A percentile compares a stretch with the other conserved stretches of the same genome.
phyloP scores from a whole-genome alignment of 2,888 invertebrate genomes.

The Sarcophaga rosellei region DNA sequence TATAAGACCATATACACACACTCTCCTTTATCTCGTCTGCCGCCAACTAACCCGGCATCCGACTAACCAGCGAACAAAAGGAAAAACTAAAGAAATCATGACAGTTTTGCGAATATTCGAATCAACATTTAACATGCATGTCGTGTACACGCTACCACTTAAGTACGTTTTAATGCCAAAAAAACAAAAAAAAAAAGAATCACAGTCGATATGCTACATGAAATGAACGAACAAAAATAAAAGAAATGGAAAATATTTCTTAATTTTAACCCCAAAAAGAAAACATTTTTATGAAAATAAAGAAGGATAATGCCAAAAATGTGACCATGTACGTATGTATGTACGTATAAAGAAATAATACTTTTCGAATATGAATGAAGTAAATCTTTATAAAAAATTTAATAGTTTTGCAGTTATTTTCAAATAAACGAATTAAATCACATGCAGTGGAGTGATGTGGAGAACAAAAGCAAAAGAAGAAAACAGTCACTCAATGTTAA shows the following conservation, averaged over 20 bases:
- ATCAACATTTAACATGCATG: conserved; percentile 62
- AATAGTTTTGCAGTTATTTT: background rate
- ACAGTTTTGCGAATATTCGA: conserved; percentile 41
- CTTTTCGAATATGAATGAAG: background rate
- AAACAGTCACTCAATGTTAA: no score
- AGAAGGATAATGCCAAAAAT: conserved; percentile 32
- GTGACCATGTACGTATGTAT: conserved; percentile 9
- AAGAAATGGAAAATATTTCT: conserved; percentile 31
- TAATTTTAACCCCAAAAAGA: background rate
- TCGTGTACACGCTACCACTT: conserved; percentile 66
- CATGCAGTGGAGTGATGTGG: no score
- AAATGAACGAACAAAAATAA: conserved; percentile 3
- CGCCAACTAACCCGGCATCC: conserved; percentile 2
- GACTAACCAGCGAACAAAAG: background rate
- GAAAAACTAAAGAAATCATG: conserved; percentile 24
- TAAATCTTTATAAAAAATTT: background rate
- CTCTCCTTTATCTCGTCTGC: background rate
- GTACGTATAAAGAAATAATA: background rate
- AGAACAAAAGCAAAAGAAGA: no score
- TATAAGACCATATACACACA: conserved; percentile 31
- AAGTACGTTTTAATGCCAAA: conserved; percentile 66
- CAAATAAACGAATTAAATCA: background rate
- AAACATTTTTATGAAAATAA: conserved; percentile 22
- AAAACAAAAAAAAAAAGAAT: conserved; percentile 28
- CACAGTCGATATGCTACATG: conserved; percentile 30